Conservation (phyloP, 1,140 invertebrate genomes). For the Drosophila tsacasi region DNA sequence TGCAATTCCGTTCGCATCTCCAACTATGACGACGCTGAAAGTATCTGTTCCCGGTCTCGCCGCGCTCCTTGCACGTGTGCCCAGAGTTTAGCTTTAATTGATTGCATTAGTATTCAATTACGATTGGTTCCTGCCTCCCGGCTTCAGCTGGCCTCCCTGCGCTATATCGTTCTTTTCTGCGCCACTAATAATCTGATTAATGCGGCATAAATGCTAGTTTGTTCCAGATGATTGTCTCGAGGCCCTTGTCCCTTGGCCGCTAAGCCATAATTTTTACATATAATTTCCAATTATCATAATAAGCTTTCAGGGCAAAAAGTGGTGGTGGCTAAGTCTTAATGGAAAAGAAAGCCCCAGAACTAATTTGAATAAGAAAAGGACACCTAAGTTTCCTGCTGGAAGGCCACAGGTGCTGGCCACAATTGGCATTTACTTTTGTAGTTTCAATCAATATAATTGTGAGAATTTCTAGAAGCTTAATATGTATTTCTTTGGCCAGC, state of each 20-base stretch:
- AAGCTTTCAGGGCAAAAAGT: slow-evolving; percentile 36
- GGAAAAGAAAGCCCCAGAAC: slow-evolving; percentile 14
- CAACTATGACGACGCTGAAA: slow-evolving; percentile 25
- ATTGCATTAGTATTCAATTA: slow-evolving; percentile 77
- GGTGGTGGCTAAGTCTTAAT: slow-evolving; percentile 18
- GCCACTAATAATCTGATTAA: slow-evolving; percentile 69
- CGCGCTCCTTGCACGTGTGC: slow-evolving; percentile 54
- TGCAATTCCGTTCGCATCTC: slow-evolving; percentile 40
- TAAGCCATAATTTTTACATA: slow-evolving; percentile 44
- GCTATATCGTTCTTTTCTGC: slow-evolving; percentile 25
- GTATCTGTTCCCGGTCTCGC: background rate
- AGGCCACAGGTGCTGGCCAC: slow-evolving; percentile 17
- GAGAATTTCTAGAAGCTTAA: background rate
- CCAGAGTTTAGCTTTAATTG: slow-evolving; percentile 66
- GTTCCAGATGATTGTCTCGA: slow-evolving; percentile 25
- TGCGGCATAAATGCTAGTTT: slow-evolving; percentile 49
- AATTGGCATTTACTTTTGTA: background rate
- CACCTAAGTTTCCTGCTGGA: background rate
- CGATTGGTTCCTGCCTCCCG: slow-evolving; percentile 3
- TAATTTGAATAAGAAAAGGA: slow-evolving; percentile 14
- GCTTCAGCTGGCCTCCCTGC: background rate
- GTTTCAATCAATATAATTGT: background rate
- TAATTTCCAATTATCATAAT: slow-evolving; percentile 66
- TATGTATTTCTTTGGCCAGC: background rate
- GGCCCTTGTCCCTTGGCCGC: slow-evolving; percentile 18